These are phyloP conservation scores for Oeneis ivallda DNA, from an alignment of 2,888 invertebrate species.

Conservation along the genomic window DNA sequence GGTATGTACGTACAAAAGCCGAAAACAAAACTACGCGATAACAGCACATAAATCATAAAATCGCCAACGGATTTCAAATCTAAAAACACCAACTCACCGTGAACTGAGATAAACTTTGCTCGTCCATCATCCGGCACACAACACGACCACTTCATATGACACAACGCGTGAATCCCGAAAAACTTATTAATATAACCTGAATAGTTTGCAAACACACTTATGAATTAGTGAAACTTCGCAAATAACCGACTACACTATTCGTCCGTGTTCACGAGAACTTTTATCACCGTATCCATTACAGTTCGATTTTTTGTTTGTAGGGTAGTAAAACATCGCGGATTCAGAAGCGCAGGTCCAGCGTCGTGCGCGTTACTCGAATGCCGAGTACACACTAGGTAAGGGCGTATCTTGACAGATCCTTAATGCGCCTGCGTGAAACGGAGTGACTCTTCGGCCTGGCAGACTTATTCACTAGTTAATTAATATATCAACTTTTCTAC, in stretches of 20 bases:
- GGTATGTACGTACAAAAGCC: background rate
- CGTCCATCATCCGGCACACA: conserved; percentile 63
- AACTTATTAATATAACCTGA: conserved; percentile 44
- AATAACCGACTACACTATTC: conserved; percentile 27
- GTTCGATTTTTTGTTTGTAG: conserved; percentile 48
- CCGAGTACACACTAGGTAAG: conserved; percentile 69
- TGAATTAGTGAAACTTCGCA: conserved; percentile 38
- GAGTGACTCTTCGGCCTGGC: conserved; percentile 75
- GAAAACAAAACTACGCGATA: background rate
- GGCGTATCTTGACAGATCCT: conserved; percentile 63
- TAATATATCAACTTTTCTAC: conserved; percentile 80
- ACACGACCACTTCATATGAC: conserved; percentile 57
- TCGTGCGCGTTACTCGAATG: conserved; percentile 58
- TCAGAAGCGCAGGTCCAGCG: conserved; percentile 37
- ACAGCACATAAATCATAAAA: conserved; percentile 28
- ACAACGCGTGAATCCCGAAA: conserved; percentile 41
- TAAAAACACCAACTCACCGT: conserved; percentile 58
- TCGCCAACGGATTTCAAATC: conserved; percentile 33
- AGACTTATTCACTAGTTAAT: conserved; percentile 79
- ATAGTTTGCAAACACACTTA: conserved; percentile 42
- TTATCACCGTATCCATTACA: conserved; percentile 54
- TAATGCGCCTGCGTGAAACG: conserved; percentile 72
- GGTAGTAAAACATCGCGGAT: conserved; percentile 55
- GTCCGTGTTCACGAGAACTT: conserved; percentile 54
- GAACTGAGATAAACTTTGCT: conserved; percentile 60